phyloP scores from a whole-genome alignment of 1,140 invertebrate species.

The Trichoplusia ni region DNA sequence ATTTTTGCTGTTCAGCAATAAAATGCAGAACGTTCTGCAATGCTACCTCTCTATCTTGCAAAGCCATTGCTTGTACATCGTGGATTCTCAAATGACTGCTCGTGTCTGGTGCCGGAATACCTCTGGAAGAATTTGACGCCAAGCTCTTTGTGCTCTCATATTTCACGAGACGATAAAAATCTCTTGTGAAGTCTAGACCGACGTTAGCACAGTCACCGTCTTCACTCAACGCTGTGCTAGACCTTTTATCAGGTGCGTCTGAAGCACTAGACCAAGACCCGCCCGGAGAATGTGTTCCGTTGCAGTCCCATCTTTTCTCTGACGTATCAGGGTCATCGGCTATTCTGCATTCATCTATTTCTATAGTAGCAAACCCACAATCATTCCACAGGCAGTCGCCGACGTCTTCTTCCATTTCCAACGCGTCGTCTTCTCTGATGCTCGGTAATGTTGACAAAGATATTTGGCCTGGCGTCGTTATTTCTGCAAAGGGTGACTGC shows the following conservation, averaged over 20 bases:
- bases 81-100: slow-evolving; percentile 69
- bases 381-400: slow-evolving; percentile 88
- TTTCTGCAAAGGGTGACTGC: slow-evolving; percentile 75
- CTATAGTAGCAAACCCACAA: slow-evolving; percentile 74
- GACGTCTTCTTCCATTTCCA: slow-evolving; percentile 88
- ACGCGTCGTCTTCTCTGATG: slow-evolving; percentile 87
- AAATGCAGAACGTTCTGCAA: slow-evolving; percentile 88
- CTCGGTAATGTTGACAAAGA: slow-evolving; percentile 85
- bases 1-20: slow-evolving; percentile 89
- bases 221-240: slow-evolving; percentile 86
- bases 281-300: slow-evolving; percentile 82
- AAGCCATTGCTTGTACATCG: slow-evolving; percentile 70
- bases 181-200: slow-evolving; percentile 89
- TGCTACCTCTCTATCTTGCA: slow-evolving; percentile 85
- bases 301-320: slow-evolving; percentile 80
- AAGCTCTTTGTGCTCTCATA: slow-evolving; percentile 90
- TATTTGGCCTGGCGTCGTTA: slow-evolving; percentile 82
- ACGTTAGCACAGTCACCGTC: slow-evolving; percentile 86
- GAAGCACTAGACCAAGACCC: slow-evolving; percentile 85
- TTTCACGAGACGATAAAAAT: slow-evolving; percentile 89
- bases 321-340: slow-evolving; percentile 64
- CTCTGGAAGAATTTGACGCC: slow-evolving; percentile 88
- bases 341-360: slow-evolving; percentile 76
- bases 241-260: slow-evolving; percentile 84
- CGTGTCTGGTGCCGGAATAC: slow-evolving; percentile 78